Conservation (phyloP, 2,797 vertebrate species). For the Parambassis ranga region DNA sequence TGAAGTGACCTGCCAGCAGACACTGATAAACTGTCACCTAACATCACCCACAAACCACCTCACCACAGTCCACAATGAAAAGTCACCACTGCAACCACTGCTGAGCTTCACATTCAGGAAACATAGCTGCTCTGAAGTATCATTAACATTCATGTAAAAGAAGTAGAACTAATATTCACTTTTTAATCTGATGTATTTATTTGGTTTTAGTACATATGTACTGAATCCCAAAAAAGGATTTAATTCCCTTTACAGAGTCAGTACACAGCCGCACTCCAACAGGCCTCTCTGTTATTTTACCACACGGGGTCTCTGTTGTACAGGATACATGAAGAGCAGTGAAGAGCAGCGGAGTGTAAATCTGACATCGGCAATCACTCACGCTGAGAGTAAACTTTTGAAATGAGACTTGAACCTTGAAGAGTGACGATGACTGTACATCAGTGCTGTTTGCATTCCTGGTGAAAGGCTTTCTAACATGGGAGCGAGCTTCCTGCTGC, state of each 20-base stretch:
- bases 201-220: too few relatives aligned
- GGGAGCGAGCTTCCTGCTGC: too few relatives aligned
- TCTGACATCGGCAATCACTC: neutral
- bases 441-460: neutral
- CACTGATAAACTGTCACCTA: neutral
- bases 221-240: too few relatives aligned
- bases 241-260: too few relatives aligned
- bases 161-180: too few relatives aligned
- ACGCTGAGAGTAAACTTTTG: too few relatives aligned
- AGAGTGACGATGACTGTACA: neutral
- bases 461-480: neutral
- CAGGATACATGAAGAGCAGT: neutral
- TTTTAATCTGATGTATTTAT: too few relatives aligned
- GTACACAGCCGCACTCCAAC: too few relatives aligned
- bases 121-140: too few relatives aligned
- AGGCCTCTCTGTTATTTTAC: neutral
- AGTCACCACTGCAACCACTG: neutral
- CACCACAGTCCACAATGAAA: neutral
- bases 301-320: slow-evolving; percentile 1
- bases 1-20: too few relatives aligned
- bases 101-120: neutral
- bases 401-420: neutral
- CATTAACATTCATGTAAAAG: too few relatives aligned
- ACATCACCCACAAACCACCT: neutral
- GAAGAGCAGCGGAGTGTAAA: neutral